phyloP scores from a whole-genome alignment of 2,113 vertebrate genomes.

The Oreochromis aureus region DNA sequence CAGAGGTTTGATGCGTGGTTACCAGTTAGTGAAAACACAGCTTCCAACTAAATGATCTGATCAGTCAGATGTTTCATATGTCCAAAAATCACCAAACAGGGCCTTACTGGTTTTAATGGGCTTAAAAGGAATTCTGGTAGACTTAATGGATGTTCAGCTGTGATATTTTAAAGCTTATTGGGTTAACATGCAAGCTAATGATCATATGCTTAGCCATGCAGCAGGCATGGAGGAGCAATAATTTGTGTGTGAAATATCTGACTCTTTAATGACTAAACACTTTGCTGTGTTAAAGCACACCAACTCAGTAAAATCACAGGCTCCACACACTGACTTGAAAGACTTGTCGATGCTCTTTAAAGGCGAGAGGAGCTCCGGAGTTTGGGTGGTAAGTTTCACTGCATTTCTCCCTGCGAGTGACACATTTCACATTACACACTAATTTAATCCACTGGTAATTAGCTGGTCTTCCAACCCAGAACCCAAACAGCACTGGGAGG shows the following conservation, averaged over 20 bases:
- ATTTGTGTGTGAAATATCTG: not conserved
- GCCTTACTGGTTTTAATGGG: not conserved
- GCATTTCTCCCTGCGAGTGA: not conserved
- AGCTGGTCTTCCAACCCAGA: not conserved
- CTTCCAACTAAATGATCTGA: not conserved
- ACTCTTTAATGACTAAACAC: not conserved
- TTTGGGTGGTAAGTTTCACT: not conserved
- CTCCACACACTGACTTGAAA: not conserved
- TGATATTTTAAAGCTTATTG: not conserved
- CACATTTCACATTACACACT: not conserved
- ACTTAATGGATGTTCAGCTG: not conserved
- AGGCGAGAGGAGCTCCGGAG: not conserved
- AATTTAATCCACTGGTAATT: not conserved
- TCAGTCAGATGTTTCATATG: not conserved
- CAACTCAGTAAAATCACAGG: not conserved
- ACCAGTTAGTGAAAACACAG: not conserved
- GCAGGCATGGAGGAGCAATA: not conserved
- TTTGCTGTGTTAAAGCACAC: not conserved
- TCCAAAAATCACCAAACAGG: not conserved
- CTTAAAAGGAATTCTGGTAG: not conserved
- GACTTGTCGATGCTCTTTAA: not conserved
- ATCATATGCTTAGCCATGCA: not conserved
- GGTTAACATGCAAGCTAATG: not conserved
- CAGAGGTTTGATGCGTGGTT: not conserved
- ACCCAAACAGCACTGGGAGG: not conserved